Base-by-base conservation (phyloP, 2,888 invertebrate species). In the Tanypteryx hageni region DNA sequence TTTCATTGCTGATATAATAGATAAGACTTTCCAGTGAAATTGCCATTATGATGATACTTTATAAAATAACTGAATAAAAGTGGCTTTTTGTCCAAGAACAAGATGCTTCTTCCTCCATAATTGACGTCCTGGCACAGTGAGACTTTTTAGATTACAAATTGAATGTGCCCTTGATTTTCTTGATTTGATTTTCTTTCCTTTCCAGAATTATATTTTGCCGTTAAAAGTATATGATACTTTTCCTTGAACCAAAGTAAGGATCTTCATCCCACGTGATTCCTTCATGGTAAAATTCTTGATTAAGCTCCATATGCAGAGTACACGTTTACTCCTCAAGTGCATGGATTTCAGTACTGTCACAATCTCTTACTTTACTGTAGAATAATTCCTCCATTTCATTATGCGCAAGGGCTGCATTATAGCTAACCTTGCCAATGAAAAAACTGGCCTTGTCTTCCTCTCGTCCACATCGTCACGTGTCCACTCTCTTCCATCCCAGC, bases 201-300 rank as follows among this genome's bases (percentile, higher is more conserved):
- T 5, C 3, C 44, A 44, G 44, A 44, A 44, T 44, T 76, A 22
- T 76, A 13, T 27, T 7, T 76, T 10, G 3, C 76, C 76, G 76
- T 76, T 76, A 76, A 10, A 22, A 76, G 10, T 76, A 13, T 22
- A 22, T 13, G 27, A 76, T 27, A 27, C 22, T 22, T 27, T 76
- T 76, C 76, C 22, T 76, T 27, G 76, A 76, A 76, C 95, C 27
- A 27, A 76, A 27, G 10, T 22, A 76, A 76, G 22, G 27, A 76
- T 76, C 76, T 22, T 22, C 3, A 13, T 27, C 11, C 22, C 76
- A 76, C 76, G 76, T 76, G 76, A 76, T 76, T 11, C 27, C 22
- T 27, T 76, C 76, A 76, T 22, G 76, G 76, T 76, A 76, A 76
- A 76, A 27, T 76, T 18, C 76, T 27, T 5, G 44, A 44, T 44